These are phyloP conservation scores for Formica exsecta DNA, from an alignment of 1,140 invertebrate species.

Conservation along the genomic window DNA sequence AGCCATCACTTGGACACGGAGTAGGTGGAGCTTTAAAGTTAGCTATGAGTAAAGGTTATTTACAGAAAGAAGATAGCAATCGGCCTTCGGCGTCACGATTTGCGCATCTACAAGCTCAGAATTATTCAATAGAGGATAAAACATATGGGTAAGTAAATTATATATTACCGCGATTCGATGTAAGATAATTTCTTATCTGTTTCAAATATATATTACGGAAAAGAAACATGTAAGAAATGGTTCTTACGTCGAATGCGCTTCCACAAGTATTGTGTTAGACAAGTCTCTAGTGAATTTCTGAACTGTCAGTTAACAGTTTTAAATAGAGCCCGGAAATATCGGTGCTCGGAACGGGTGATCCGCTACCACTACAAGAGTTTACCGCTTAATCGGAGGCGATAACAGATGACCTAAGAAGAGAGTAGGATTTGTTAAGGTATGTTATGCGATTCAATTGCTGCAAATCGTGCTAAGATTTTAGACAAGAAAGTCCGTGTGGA, in stretches of 20 bases:
- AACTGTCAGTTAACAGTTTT: constrained; percentile 76
- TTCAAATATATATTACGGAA: background rate
- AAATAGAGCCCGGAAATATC: constrained; percentile 72
- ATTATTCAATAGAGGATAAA: constrained; percentile 99
- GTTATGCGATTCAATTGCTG: constrained; percentile 72
- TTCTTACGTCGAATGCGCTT: constrained; percentile 65
- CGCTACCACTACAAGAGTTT: constrained; percentile 73
- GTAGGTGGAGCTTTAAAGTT: constrained; percentile 96
- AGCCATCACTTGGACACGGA: constrained; percentile 97
- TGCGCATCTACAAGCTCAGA: constrained; percentile 93
- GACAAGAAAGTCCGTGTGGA: constrained; percentile 44
- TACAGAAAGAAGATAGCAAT: constrained; percentile 94
- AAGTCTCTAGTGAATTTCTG: constrained; percentile 74
- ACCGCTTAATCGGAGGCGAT: constrained; percentile 72
- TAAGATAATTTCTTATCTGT: constrained; percentile 65
- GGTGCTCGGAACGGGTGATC: constrained; percentile 74
- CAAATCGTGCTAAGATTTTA: constrained; percentile 48
- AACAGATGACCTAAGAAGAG: constrained; percentile 70
- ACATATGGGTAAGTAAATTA: constrained; percentile 90
- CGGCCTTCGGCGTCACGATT: constrained; percentile 91
- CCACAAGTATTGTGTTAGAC: constrained; percentile 66
- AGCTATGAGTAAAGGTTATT: constrained; percentile 98
- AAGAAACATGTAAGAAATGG: constrained; percentile 53
- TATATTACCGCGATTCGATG: constrained; percentile 57
- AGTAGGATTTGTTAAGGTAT: constrained; percentile 75